Percentiles rank a stretch among this genome's conserved stretches.
Conservation (phyloP, 2,888 invertebrate genomes). For the Hyposoter dolosus region DNA sequence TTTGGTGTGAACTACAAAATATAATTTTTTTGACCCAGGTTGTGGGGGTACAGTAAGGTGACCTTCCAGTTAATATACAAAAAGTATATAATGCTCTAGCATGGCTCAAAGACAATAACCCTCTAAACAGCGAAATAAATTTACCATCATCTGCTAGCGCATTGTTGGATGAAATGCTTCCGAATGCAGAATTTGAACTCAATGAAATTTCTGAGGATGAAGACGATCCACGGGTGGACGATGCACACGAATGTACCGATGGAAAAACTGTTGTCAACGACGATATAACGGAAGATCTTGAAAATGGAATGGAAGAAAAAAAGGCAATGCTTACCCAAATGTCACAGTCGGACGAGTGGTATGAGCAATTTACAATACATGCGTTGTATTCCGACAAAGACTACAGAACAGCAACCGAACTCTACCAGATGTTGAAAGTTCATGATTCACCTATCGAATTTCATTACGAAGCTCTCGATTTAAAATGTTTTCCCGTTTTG, state of each 20-base stretch:
- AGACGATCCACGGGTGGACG: conserved; percentile 63
- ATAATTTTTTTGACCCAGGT: no score
- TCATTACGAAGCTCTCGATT: conserved; percentile 59
- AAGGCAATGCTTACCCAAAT: conserved; percentile 66
- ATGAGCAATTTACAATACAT: conserved; percentile 68
- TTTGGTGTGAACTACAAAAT: no score
- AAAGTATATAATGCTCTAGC: conserved; percentile 74
- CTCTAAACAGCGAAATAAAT: conserved; percentile 72
- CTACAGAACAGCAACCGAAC: conserved; percentile 66
- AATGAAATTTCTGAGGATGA: not conserved
- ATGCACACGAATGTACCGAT: conserved; percentile 59
- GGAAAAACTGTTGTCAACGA: conserved; percentile 55
- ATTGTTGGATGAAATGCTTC: conserved; percentile 57
- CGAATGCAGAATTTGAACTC: conserved; percentile 48
- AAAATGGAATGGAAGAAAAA: not conserved
- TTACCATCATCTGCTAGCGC: conserved; percentile 67
- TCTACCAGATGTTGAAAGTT: conserved; percentile 73
- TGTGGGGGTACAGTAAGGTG: no score
- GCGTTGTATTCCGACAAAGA: conserved; percentile 69
- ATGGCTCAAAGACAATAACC: conserved; percentile 75
- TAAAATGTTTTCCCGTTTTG: conserved; percentile 72
- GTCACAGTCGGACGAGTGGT: conserved; percentile 58
- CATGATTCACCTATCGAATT: conserved; percentile 34
- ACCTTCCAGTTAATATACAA: conserved; percentile 74
- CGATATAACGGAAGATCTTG: not conserved